Evolutionary conservation across 2,888 invertebrate species (phyloP), one percentile per base, ranked within the genome.

Genomic region (Pseudanteris insignis): DNA sequence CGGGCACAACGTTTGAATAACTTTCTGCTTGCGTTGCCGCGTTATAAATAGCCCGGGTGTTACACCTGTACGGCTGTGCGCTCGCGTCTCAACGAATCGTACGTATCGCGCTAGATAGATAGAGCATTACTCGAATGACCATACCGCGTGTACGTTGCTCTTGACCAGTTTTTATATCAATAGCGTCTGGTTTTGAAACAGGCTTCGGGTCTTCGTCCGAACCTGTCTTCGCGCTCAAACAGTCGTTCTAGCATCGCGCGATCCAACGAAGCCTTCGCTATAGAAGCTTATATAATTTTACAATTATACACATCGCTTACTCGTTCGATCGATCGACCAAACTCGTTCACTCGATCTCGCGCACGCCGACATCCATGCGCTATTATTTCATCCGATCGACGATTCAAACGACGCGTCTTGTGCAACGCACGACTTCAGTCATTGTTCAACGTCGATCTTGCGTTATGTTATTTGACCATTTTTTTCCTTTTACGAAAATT

Each of bases 131-230:
- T 30, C 32, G 48, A 54, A 54, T 48, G 54, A 43, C 34, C 50
- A 32, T 36, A 37, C 53, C 33, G 40, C 44, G 43, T 43, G 63
- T 44, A 54, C 44, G 43, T 32, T 58, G 58, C 63, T 63, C 63
- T 63, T 63, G 63, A 63, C 63, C 63, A 63, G 63, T 63, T 58
- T 63, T 63, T 63, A 63, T 58, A 58, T 46, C 63, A 51, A 38
- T 55, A 62, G 55, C 41, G 61, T 62, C 55, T 61, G 61, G 55
- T 61, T 62, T 57, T 15, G n/a, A 55, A 62, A 62, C 62, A 47
- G 62, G 62, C 62, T 57, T 50, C 44, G 37, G 41, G 15, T 41
- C 44, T 53, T 48, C 53, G 53, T 41, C 26, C 34, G 38, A 54
- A 54, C 54, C 60, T 48, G 54, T 54, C 60, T 37, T 43, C 53